phyloP scores from a whole-genome alignment of 2,888 invertebrate species.

The Mycalesis mineus region DNA sequence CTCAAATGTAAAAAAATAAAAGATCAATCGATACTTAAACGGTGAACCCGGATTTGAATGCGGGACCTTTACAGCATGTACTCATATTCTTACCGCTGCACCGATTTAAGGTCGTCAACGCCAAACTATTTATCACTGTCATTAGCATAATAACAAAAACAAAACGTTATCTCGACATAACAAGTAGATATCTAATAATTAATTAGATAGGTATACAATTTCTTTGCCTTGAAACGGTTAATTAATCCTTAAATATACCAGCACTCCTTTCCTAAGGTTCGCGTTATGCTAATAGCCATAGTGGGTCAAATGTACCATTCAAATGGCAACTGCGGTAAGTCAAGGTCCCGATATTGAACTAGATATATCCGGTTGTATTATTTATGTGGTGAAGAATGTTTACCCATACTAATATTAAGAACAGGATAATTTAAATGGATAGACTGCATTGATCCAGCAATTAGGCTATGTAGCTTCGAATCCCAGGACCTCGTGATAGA shows the following conservation, averaged over 20 bases:
- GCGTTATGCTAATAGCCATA: constrained; percentile 20
- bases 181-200: constrained; percentile 1
- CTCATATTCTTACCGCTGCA: neutral
- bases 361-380: constrained; percentile 29
- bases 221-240: constrained; percentile 19
- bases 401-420: too few relatives aligned
- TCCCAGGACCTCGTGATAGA: too few relatives aligned
- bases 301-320: constrained; percentile 26
- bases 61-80: neutral
- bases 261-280: constrained; percentile 17
- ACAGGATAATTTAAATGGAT: too few relatives aligned
- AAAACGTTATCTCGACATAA: constrained; percentile 3
- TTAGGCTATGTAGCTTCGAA: too few relatives aligned
- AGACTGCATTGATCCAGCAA: too few relatives aligned
- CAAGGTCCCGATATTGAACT: constrained; percentile 32
- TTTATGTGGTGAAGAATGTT: constrained; percentile 4
- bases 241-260: constrained; percentile 12
- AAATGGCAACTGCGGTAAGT: constrained; percentile 28
- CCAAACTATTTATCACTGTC: constrained; percentile 4
- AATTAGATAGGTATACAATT: constrained; percentile 11
- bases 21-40: neutral
- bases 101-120: neutral
- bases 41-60: neutral
- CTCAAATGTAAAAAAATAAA: neutral
- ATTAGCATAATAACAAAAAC: constrained; percentile 9